These are phyloP conservation scores for Bergia sp. DNA, from an alignment of 92 coral and sea anemone genomes.

Conservation along the genomic window DNA sequence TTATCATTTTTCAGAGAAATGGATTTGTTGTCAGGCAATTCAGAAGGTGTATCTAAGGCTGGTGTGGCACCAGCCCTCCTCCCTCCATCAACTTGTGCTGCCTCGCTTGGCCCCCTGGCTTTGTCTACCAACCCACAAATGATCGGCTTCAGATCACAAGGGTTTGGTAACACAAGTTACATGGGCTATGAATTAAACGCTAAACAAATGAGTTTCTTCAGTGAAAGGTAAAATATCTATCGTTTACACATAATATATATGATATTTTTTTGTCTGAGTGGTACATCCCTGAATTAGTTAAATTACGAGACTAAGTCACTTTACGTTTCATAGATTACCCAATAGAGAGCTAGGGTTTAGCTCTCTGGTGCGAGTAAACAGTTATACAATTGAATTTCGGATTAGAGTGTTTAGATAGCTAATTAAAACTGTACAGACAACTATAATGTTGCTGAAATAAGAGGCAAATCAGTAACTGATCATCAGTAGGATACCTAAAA, in stretches of 20 bases:
- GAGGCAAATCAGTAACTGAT: too few relatives aligned
- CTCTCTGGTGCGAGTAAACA: too few relatives aligned
- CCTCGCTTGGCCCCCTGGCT: conserved; percentile 44
- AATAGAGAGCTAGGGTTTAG: too few relatives aligned
- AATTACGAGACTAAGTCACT: too few relatives aligned
- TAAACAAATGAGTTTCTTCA: conserved; percentile 21
- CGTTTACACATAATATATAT: not conserved
- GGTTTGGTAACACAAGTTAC: conserved; percentile 47
- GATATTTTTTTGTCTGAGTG: not conserved
- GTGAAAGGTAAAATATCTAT: conserved; percentile 14
- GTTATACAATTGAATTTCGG: not conserved
- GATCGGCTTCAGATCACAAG: conserved; percentile 26
- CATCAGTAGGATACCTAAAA: too few relatives aligned
- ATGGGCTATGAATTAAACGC: conserved; percentile 51
- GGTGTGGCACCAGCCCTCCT: conserved; percentile 71
- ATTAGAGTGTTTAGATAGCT: not conserved
- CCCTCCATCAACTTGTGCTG: conserved; percentile 55
- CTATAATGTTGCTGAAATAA: too few relatives aligned
- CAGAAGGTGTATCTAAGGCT: conserved; percentile 73
- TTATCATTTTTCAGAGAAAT: conserved; percentile 48
- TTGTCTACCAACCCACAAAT: conserved; percentile 8
- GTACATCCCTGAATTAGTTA: not conserved
- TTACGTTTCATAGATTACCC: not conserved
- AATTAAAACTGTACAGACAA: too few relatives aligned
- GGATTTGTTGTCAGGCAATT: conserved; percentile 60